Evolutionary conservation across 2,888 invertebrate species (phyloP), one percentile per base, ranked within the genome.

Genomic region (Eudasyphora cyanicolor): DNA sequence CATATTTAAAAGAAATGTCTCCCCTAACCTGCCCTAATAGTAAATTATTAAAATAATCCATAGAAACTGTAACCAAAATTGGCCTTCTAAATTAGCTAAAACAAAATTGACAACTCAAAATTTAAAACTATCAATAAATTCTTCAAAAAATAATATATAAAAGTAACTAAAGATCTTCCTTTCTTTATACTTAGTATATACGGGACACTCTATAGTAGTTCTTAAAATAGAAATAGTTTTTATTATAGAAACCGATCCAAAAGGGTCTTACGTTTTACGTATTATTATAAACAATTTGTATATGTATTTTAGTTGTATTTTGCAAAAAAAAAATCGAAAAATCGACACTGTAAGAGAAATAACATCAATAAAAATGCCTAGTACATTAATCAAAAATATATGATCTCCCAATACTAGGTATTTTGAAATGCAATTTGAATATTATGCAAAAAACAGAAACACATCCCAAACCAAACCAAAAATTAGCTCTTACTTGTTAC

Each of bases 311-410:
- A 74, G 21, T 32, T 17, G 45, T 45, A 45, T 45, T 45, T 45
- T 35, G 8, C 24, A 69, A 21, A 0, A 69, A 4, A 77, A 45
- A 45, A 73, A 49, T 27, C 32, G 14, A 81, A 14, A 67, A n/a
- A 14, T 67, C 62, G 21, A 38, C 82, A 83, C 82, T 83, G 82
- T 83, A 79, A 83, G 82, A 83, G 74, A 78, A 57, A 79, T n/a
- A 79, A 83, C 82, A 83, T 79, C 82, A 83, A 83, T 74, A 73
- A n/a, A 83, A 76, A 14, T 45, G 6, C 45, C 45, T 45, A 45
- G 45, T 12, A 12, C 14, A 45, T 8, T 8, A n/a, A n/a, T 14
- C n/a, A 45, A 45, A 45, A 14, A 45, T n/a, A 45, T n/a, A 14
- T 1, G 12, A 45, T 45, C 32, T 8, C 4, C 32, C 8, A 6